Percentiles rank a stretch among this genome's conserved stretches.
Evolutionary conservation across 2,888 invertebrate species (phyloP).

Genomic region (Chironomus riparius): DNA sequence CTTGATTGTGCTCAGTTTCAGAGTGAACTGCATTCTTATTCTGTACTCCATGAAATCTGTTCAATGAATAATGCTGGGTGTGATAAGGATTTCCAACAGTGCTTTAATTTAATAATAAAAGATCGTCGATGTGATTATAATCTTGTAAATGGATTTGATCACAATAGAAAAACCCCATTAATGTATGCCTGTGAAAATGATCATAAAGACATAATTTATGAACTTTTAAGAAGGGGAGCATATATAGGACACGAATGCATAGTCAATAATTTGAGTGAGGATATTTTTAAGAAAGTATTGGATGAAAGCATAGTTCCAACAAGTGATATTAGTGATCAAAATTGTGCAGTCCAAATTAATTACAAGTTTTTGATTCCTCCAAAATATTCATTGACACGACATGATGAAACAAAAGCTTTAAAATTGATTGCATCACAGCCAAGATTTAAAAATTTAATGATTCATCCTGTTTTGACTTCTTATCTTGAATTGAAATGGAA

Average conservation of each 20-base stretch:
- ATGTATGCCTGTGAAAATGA: background rate
- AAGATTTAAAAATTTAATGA: background rate
- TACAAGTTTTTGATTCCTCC: background rate
- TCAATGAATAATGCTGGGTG: background rate
- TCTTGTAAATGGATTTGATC: background rate
- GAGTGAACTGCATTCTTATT: background rate
- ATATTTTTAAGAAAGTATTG: background rate
- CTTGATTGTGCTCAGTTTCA: background rate
- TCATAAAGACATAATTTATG: background rate
- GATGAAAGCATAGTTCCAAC: background rate
- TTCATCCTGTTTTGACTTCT: background rate
- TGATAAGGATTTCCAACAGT: background rate
- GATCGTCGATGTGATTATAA: background rate
- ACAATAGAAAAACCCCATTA: background rate
- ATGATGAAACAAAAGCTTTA: background rate
- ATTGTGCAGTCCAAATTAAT: background rate
- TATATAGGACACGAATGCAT: background rate
- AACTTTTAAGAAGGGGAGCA: background rate
- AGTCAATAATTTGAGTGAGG: background rate
- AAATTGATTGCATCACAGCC: background rate
- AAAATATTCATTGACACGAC: background rate
- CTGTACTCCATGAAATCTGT: slow-evolving; percentile 4
- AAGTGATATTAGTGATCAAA: background rate
- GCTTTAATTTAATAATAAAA: background rate
- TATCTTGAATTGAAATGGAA: slow-evolving; percentile 3